Evolutionary conservation across 1,140 invertebrate genomes (phyloP), one percentile per base, ranked within the genome.

Genomic region (Daktulosphaira vitifoliae): DNA sequence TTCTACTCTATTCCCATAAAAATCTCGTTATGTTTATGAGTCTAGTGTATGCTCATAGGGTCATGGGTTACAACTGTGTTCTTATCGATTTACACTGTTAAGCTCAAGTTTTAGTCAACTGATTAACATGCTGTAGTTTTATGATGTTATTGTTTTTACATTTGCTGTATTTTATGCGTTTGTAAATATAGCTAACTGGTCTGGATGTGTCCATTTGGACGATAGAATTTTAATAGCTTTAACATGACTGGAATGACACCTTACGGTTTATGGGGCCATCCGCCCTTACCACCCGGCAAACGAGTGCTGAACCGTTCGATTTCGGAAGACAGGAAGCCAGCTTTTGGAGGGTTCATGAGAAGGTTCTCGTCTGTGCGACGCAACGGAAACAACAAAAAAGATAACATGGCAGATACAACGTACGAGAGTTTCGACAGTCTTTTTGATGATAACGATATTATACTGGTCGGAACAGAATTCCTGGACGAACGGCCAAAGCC

Each of bases 371-470:
- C 56, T 3, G 56, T 62, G 3, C 56, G 56, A 8, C 56, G 48
- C 1, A 25, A 38, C n/a, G 29, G 29, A 5, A 26, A 39, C n/a
- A 44, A 23, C 25, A 48, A 44, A n/a, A 62, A 62, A 48, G 56
- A 62, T 4, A n/a, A 2, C 26, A 9, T 22, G 42, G 16, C 26
- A 16, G 56, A 62, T 13, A 48, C 42, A 1, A 62, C 56, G 16
- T 62, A 62, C 26, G 56, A 62, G 2, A 62, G 56, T 62, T 62
- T 62, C 18, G 56, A 62, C 13, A 62, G 56, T 33, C 13, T 62
- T 9, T 62, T 62, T 16, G 56, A 62, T 8, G 56, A 48, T 6
- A 33, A 62, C 42, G 56, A 62, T 18, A 48, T 62, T 3, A 25
- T 48, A 6, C n/a, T 48, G 15, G 18, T 59, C n/a, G 54, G 16